A percentile compares a stretch with the other conserved stretches of the same genome.
Conservation (phyloP, 1,140 invertebrate species). For the Drosophila prosaltans region DNA sequence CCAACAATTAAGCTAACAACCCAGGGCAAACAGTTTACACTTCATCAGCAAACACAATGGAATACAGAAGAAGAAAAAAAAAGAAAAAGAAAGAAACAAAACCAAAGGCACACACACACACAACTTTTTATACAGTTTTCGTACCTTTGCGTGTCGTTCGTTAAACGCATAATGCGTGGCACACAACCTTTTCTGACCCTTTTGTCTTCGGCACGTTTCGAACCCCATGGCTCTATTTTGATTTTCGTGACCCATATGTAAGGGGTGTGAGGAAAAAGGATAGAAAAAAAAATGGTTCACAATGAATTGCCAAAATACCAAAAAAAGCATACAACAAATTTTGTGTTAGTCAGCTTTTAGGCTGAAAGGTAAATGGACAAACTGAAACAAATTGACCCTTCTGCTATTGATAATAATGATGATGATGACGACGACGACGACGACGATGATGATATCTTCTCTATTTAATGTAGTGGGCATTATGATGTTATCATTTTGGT, state of each 20-base stretch:
- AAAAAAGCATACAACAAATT: constrained; percentile 44
- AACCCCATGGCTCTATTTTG: constrained; percentile 56
- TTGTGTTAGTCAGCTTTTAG: constrained; percentile 53
- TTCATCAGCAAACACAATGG: constrained; percentile 59
- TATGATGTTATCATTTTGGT: constrained; percentile 30
- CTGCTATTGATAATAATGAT: constrained; percentile 45
- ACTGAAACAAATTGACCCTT: constrained; percentile 61
- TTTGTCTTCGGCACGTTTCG: constrained; percentile 53
- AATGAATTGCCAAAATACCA: constrained; percentile 59
- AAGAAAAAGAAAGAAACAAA: neutral
- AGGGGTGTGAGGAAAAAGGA: neutral
- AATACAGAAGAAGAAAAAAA: constrained; percentile 9
- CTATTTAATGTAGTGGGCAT: constrained; percentile 8
- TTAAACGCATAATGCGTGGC: constrained; percentile 64
- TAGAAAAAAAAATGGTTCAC: constrained; percentile 21
- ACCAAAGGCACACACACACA: neutral
- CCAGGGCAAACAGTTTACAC: constrained; percentile 58
- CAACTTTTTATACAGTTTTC: constrained; percentile 12
- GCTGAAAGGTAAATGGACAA: constrained; percentile 42
- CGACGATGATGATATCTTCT: constrained; percentile 24
- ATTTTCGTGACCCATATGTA: constrained; percentile 59
- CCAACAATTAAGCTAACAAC: constrained; percentile 23
- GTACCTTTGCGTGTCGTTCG: constrained; percentile 49
- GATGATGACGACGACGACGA: constrained; percentile 19
- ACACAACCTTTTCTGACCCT: constrained; percentile 53